Evolutionary conservation across 2,797 vertebrate species (phyloP).

Genomic region (Danio tinwini): DNA sequence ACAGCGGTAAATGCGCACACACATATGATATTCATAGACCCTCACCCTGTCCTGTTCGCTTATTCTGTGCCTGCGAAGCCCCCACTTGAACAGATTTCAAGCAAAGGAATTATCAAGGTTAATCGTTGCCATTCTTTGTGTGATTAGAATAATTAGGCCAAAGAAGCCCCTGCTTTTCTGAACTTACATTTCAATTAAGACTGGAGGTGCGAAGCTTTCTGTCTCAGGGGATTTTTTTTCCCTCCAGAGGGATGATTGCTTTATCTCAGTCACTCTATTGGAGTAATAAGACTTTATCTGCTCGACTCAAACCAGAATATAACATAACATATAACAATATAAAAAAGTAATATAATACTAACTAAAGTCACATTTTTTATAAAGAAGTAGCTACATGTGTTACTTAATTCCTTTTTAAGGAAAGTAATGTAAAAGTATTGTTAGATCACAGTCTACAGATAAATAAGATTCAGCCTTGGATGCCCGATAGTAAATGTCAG

Average conservation of each 20-base stretch:
- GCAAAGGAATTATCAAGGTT: slow-evolving; percentile 75
- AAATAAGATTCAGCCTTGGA: too few relatives aligned
- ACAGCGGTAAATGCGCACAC: slow-evolving; percentile 73
- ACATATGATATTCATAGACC: slow-evolving; percentile 68
- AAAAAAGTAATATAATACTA: too few relatives aligned
- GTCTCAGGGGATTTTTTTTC: slow-evolving; percentile 23
- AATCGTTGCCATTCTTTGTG: slow-evolving; percentile 73
- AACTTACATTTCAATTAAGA: slow-evolving; percentile 68
- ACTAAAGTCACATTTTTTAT: too few relatives aligned
- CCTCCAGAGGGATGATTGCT: slow-evolving; percentile 11
- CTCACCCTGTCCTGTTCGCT: slow-evolving; percentile 52
- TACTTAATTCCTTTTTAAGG: too few relatives aligned
- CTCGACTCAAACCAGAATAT: slow-evolving; percentile 30
- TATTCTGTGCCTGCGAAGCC: slow-evolving; percentile 64
- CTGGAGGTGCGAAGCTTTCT: slow-evolving; percentile 46
- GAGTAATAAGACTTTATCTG: slow-evolving; percentile 53
- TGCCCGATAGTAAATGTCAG: too few relatives aligned
- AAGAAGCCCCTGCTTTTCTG: slow-evolving; percentile 59
- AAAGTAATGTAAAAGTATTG: too few relatives aligned
- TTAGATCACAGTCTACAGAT: too few relatives aligned
- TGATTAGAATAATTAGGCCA: slow-evolving; percentile 75
- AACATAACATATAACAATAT: too few relatives aligned
- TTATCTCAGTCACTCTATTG: slow-evolving; percentile 48
- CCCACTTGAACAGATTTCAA: slow-evolving; percentile 60
- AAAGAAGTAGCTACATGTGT: too few relatives aligned